phyloP scores from a whole-genome alignment of 2,888 invertebrate genomes.

The Parthenolecanium corni region DNA sequence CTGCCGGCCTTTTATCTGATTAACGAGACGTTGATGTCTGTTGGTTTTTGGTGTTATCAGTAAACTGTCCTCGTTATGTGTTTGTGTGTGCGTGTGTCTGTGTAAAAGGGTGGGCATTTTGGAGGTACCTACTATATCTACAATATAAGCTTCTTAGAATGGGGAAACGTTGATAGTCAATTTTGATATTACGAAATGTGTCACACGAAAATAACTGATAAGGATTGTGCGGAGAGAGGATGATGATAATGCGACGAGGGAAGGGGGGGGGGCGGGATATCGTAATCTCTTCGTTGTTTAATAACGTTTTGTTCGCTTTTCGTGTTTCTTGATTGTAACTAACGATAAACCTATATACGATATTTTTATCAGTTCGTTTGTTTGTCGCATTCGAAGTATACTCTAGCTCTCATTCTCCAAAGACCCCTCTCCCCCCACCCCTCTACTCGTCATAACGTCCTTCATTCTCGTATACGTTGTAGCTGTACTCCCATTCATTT shows the following conservation, averaged over 20 bases:
- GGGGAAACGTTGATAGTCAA: slow-evolving; percentile 26
- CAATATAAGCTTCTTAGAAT: slow-evolving; percentile 17
- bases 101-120: background rate
- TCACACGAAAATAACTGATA: slow-evolving; percentile 26
- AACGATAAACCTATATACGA: slow-evolving; percentile 1
- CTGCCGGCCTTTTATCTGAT: slow-evolving; percentile 16
- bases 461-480: too few relatives aligned
- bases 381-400: too few relatives aligned
- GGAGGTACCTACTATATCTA: background rate
- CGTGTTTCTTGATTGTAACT: slow-evolving; percentile 12
- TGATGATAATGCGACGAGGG: too few relatives aligned
- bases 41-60: slow-evolving; percentile 25
- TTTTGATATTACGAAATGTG: slow-evolving; percentile 25
- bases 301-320: slow-evolving; percentile 17
- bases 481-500: too few relatives aligned
- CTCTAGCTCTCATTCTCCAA: too few relatives aligned
- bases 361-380: too few relatives aligned
- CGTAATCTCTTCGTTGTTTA: slow-evolving; percentile 23
- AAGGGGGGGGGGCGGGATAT: too few relatives aligned
- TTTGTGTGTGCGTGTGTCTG: background rate
- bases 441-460: too few relatives aligned
- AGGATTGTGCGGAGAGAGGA: background rate
- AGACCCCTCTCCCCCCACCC: too few relatives aligned
- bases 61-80: slow-evolving; percentile 22
- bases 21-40: slow-evolving; percentile 15